Base-by-base conservation (phyloP, 2,113 vertebrate species). In the Chunga burmeisteri region DNA sequence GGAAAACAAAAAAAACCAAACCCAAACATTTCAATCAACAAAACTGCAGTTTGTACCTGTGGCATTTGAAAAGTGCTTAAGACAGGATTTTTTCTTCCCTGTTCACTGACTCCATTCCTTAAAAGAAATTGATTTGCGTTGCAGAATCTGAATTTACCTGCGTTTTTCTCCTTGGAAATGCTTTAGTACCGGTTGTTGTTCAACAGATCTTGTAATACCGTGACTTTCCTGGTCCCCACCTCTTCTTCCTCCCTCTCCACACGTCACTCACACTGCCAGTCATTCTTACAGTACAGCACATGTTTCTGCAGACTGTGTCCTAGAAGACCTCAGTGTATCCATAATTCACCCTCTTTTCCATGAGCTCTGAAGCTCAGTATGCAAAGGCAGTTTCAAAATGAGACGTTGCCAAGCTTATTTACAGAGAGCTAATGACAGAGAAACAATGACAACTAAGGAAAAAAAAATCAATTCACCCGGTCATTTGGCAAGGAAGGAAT, bases 401-500 rank as follows among this genome's bases (percentile, higher is more conserved):
- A 88, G 42, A 77, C 5, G 2, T 66, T 94, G 72, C 40, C 72
- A 94, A 80, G 58, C 46, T 80, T 91, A 92, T 93, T 96, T 89
- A 74, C 49, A 78, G 65, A 77, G 47, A 91, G 42, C 36, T 93
- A 96, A 96, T 96, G 96, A 95, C 72, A 92, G 61, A 68, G 66
- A 81, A 66, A 90, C 62, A 90, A 88, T 46, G 77, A 66, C 72
- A 79, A 58, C 2, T 6, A 18, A 44, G 61, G n/a, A 44, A 78
- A 46, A 82, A 80, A 83, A 73, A 71, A 78, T 62, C 56, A 90
- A 49, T 80, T 94, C 88, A 91, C 40, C 46, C 19, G 0, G 56
- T 84, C 52, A 30, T 90, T 91, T 95, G 83, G 92, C 52, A 42
- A 89, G 66, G 67, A 85, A 75, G 74, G 66, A 92, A 86, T 63